Conservation (phyloP, 2,113 vertebrate species). For the Carassius auratus region DNA sequence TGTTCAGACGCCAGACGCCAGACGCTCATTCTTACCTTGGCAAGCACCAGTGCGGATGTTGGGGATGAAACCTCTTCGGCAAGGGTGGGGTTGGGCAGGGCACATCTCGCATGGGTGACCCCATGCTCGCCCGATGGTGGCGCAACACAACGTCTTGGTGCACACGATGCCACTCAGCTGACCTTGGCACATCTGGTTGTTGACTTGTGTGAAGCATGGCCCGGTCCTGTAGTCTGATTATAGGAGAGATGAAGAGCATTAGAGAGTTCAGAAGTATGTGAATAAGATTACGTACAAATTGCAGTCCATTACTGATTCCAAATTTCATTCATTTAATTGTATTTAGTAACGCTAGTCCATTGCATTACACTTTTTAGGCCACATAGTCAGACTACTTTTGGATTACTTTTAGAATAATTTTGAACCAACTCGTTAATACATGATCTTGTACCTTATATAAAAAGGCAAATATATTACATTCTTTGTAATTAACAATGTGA, state of each 20-base stretch:
- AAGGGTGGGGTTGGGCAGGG: slow-evolving; percentile 93
- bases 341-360: too few species aligned
- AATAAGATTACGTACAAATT: neutral
- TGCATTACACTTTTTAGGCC: too few species aligned
- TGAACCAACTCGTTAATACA: too few species aligned
- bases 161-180: slow-evolving; percentile 97
- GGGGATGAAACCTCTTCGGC: slow-evolving; percentile 94
- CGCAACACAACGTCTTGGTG: slow-evolving; percentile 97
- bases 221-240: slow-evolving; percentile 92
- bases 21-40: slow-evolving; percentile 81
- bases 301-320: too few species aligned
- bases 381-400: too few species aligned
- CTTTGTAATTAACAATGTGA: too few species aligned
- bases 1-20: slow-evolving; percentile 42
- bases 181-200: slow-evolving; percentile 99
- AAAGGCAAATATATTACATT: too few species aligned
- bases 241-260: neutral
- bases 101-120: slow-evolving; percentile 98
- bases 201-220: slow-evolving; percentile 96
- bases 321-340: too few species aligned
- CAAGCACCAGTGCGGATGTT: slow-evolving; percentile 98
- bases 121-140: slow-evolving; percentile 95
- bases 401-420: too few species aligned
- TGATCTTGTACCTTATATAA: too few species aligned
- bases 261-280: neutral